Base-by-base conservation (phyloP, 2,888 invertebrate species). In the Atherix ibis region DNA sequence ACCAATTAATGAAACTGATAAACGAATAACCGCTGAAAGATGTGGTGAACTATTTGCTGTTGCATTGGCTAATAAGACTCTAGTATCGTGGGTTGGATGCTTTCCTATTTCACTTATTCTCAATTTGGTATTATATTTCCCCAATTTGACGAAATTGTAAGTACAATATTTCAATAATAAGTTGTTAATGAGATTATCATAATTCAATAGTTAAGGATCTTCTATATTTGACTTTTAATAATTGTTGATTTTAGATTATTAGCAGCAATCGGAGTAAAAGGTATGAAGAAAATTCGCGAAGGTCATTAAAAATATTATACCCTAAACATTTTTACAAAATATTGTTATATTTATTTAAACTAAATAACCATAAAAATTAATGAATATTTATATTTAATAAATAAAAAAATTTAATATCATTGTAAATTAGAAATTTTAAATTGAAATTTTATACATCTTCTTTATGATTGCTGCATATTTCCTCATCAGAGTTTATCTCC, bases 31-130 rank as follows among this genome's bases (percentile, higher is more conserved):
- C 4, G 63, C 63, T 0, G 66, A 68, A 48, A 60, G 74, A 29
- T 74, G 74, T 46, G 70, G 67, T 1, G 51, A 66, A 36, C 50
- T 75, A 4, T 70, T 70, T 51, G 70, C 68, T 1, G 50, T 71
- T 5, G 67, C 71, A 2, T 50, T 75, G 28, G 70, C 68, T 6
- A 75, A 75, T 50, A 63, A 68, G 53, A 47, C 67, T 31, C 48
- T 53, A 28, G 73, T 82, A 56, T 68, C 71, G 1, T 85, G 84
- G 84, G 75, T 80, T 43, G 68, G 69, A 2, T 44, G 66, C 4
- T 73, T 75, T 40, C 80, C 80, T 1, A 51, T 73, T 2, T 63
- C 78, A 27, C 51, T 66, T 1, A 41, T 73, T 22, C 51, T 66
- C 3, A 80, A 80, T 50, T 40, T 70, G 3, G 53, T 60, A n/a